Percentiles rank a stretch among this genome's conserved stretches.
Conservation (phyloP, 2,888 invertebrate genomes). For the Coleophora flavipennella region DNA sequence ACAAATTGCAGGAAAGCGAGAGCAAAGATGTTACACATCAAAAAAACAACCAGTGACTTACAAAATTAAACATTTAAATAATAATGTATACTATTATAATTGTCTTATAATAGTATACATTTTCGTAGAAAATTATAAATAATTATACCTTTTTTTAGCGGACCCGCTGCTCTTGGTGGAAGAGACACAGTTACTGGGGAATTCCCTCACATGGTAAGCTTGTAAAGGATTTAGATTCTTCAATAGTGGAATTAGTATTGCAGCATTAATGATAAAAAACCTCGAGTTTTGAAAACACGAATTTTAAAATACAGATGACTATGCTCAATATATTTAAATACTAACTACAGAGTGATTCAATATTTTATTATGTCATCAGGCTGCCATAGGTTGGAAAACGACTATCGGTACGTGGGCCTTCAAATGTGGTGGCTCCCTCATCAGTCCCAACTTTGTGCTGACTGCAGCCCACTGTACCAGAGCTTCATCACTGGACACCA, state of each 20-base stretch:
- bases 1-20: too few species aligned
- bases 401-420: conserved; percentile 33
- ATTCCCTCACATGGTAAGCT: conserved; percentile 42
- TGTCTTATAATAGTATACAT: too few species aligned
- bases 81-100: too few species aligned
- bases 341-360: too few species aligned
- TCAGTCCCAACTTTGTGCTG: conserved; percentile 75
- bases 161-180: conserved; percentile 27
- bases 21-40: too few species aligned
- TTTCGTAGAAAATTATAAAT: too few species aligned
- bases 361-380: background rate
- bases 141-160: too few species aligned
- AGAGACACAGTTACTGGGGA: conserved; percentile 28
- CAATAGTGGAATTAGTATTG: background rate
- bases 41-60: too few species aligned
- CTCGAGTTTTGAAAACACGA: background rate
- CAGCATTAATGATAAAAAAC: background rate
- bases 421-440: conserved; percentile 77
- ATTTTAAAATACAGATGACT: background rate
- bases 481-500: conserved; percentile 6
- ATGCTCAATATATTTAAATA: too few species aligned
- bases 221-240: background rate
- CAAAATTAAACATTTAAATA: too few species aligned
- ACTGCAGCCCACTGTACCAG: conserved; percentile 79
- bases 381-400: background rate